Conservation (phyloP, 1,140 invertebrate genomes). For the Fopius arisanus region DNA sequence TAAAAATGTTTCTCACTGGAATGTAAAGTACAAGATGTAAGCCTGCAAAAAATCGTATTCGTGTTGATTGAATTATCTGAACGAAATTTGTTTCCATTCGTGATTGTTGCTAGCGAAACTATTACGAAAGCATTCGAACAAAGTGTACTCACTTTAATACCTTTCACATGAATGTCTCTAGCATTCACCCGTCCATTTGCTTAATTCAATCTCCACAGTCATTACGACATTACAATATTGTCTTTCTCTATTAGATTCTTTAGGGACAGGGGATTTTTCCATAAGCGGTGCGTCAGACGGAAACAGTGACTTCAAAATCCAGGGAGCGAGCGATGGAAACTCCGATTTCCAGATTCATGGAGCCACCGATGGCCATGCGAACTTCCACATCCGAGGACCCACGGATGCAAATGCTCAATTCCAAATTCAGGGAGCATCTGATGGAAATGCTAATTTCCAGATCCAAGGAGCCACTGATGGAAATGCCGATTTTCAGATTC, state of each 20-base stretch:
- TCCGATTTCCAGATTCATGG: conserved; percentile 55
- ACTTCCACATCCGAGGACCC: conserved; percentile 35
- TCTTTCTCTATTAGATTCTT: conserved; percentile 43
- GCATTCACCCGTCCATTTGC: background rate
- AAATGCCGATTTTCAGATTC: conserved; percentile 41
- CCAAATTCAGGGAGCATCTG: conserved; percentile 49
- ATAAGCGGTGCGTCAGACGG: conserved; percentile 56
- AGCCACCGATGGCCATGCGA: conserved; percentile 29
- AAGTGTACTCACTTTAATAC: background rate
- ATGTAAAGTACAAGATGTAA: too few relatives aligned
- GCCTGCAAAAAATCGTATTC: too few relatives aligned
- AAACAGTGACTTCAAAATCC: conserved; percentile 54
- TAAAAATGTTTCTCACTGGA: background rate
- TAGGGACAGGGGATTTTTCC: conserved; percentile 50
- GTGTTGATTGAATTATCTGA: too few relatives aligned
- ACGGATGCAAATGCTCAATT: conserved; percentile 44
- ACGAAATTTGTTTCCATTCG: too few relatives aligned
- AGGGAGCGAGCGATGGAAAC: conserved; percentile 53
- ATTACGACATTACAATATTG: background rate
- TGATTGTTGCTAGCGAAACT: too few relatives aligned
- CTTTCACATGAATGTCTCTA: conserved; percentile 13
- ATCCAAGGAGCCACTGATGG: conserved; percentile 35
- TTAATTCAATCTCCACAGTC: background rate
- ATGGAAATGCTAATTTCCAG: conserved; percentile 37
- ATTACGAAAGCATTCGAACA: background rate